These are phyloP conservation scores for Oplegnathus fasciatus DNA, from an alignment of 2,113 vertebrate genomes.

Conservation along the genomic window DNA sequence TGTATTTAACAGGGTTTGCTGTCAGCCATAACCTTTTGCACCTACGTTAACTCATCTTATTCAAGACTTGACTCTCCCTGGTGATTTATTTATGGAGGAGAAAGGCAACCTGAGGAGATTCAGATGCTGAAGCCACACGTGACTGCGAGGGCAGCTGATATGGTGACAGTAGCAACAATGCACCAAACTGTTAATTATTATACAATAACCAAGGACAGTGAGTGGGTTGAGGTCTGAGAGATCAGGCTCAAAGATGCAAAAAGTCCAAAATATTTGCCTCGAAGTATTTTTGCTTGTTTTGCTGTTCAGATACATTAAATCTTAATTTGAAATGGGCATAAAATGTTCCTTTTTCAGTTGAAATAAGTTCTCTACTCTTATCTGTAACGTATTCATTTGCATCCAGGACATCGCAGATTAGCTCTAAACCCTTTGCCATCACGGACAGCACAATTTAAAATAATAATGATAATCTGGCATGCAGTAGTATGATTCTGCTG, in stretches of 20 bases:
- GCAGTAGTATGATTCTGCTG: not conserved
- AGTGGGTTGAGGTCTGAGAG: slow-evolving; percentile 27
- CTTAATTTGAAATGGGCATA: not conserved
- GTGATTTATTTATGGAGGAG: slow-evolving; percentile 49
- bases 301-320: not conserved
- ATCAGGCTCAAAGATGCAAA: not conserved
- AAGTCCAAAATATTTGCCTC: not conserved
- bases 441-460: not conserved
- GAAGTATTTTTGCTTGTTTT: not conserved
- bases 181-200: not conserved
- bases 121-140: slow-evolving; percentile 1
- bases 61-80: slow-evolving; percentile 28
- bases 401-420: too few relatives aligned
- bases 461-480: not conserved
- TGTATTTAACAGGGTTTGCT: slow-evolving; percentile 6
- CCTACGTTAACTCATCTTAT: slow-evolving; percentile 26
- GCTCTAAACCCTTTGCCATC: not conserved
- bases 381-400: too few relatives aligned
- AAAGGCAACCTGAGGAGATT: slow-evolving; percentile 50
- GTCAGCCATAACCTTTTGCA: slow-evolving; percentile 10
- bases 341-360: not conserved
- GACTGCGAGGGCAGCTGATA: slow-evolving; percentile 9
- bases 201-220: slow-evolving; percentile 30
- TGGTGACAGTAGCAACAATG: not conserved
- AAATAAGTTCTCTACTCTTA: not conserved